These are phyloP conservation scores for Sebastolobus alascanus DNA, from an alignment of 2,797 vertebrate genomes.

Conservation along the genomic window DNA sequence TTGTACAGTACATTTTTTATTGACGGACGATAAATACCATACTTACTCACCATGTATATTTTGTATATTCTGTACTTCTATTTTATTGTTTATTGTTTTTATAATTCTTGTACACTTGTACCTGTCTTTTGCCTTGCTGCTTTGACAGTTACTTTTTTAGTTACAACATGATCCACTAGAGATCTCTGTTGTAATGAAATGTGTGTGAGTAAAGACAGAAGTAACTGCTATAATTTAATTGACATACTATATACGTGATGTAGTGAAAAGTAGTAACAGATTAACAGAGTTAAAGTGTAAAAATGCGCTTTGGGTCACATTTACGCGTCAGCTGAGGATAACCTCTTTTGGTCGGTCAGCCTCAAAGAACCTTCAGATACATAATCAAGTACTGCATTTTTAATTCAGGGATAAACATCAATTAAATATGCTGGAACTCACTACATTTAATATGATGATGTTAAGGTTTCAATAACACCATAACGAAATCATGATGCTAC, in stretches of 20 bases:
- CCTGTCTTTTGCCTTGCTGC: too few relatives aligned
- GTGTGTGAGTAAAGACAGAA: not conserved
- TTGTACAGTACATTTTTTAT: too few relatives aligned
- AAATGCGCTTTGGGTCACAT: not conserved
- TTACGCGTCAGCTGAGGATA: not conserved
- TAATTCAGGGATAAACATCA: not conserved
- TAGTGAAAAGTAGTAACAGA: not conserved
- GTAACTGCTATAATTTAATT: not conserved
- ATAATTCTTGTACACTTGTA: too few relatives aligned
- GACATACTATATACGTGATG: too few relatives aligned
- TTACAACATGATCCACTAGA: slow-evolving; percentile 38
- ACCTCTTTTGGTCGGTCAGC: not conserved
- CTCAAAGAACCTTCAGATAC: slow-evolving; percentile 13
- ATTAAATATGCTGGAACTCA: not conserved
- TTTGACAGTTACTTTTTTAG: not conserved
- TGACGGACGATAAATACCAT: too few relatives aligned
- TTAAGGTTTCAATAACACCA: not conserved
- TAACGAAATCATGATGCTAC: not conserved
- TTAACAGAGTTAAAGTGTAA: not conserved
- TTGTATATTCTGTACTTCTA: too few relatives aligned
- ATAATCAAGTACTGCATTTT: not conserved
- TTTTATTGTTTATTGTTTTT: too few relatives aligned
- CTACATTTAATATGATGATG: not conserved
- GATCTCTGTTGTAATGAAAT: slow-evolving; percentile 11
- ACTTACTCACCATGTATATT: too few relatives aligned